These are phyloP conservation scores for Silurus meridionalis DNA, from an alignment of 2,113 vertebrate genomes.

Conservation along the genomic window DNA sequence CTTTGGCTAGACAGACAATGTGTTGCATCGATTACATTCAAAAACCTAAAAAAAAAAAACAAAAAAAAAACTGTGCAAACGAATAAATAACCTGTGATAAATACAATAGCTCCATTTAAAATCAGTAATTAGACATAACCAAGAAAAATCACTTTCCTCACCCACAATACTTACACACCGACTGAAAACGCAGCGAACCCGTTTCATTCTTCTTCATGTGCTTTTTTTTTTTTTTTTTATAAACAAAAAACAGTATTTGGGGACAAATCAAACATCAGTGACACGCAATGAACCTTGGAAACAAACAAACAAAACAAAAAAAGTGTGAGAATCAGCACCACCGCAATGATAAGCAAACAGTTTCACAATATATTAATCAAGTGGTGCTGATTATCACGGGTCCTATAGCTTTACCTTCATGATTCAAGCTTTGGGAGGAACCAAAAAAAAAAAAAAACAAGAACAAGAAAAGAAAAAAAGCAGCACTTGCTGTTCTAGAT, in stretches of 20 bases:
- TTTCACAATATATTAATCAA: neutral
- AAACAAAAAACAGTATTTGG: no score
- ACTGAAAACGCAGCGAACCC: neutral
- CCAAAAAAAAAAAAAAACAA: no score
- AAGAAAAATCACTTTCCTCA: neutral
- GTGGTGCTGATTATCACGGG: neutral
- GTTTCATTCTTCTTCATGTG: neutral
- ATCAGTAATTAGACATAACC: neutral
- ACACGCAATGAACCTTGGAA: neutral
- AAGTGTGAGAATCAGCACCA: neutral
- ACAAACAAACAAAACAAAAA: neutral
- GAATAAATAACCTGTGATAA: neutral
- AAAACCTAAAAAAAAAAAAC: neutral
- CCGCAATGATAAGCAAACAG: neutral
- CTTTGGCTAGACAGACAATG: neutral
- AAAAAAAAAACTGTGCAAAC: neutral
- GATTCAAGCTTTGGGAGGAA: neutral
- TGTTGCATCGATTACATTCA: neutral
- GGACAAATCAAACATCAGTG: neutral
- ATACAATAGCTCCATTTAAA: neutral
- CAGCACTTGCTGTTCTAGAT: neutral
- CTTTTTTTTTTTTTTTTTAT: no score
- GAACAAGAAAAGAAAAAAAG: neutral
- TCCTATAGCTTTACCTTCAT: neutral
- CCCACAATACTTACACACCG: neutral